A percentile compares a stretch with the other conserved stretches of the same genome.
phyloP scores from a whole-genome alignment of 2,797 vertebrate species.

The Coregonus ussuriensis region DNA sequence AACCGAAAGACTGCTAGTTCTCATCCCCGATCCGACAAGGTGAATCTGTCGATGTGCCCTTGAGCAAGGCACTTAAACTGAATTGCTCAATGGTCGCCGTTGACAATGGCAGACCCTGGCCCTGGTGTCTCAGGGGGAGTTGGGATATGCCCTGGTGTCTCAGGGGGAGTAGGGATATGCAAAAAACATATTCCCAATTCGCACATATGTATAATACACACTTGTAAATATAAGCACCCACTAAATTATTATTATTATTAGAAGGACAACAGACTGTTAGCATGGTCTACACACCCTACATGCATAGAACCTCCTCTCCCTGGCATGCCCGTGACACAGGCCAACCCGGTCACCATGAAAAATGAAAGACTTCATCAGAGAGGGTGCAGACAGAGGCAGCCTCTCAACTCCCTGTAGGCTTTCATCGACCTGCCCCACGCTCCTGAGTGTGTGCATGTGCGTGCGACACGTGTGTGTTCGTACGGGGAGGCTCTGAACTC shows the following conservation, averaged over 20 bases:
- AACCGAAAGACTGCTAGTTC: no score
- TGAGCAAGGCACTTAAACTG: no score
- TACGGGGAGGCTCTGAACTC: constrained; percentile 68
- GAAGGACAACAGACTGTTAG: background rate
- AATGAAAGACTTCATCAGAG: constrained; percentile 20
- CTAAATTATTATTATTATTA: no score
- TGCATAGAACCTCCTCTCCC: constrained; percentile 29
- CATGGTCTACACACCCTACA: background rate
- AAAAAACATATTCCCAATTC: background rate
- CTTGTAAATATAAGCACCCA: background rate
- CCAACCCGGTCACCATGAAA: constrained; percentile 28
- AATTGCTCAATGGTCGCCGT: no score
- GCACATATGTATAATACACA: background rate
- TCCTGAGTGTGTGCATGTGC: constrained; percentile 30
- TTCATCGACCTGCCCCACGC: constrained; percentile 4
- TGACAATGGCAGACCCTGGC: no score
- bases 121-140: no score
- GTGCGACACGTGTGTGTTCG: background rate
- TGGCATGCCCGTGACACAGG: constrained; percentile 6
- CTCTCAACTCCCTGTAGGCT: background rate
- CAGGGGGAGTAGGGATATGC: no score
- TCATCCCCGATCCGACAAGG: no score
- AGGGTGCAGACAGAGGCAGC: background rate
- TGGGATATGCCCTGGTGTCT: no score
- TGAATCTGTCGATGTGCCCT: no score